Conservation (phyloP, 2,888 invertebrate species). For the Orchestes rusci region DNA sequence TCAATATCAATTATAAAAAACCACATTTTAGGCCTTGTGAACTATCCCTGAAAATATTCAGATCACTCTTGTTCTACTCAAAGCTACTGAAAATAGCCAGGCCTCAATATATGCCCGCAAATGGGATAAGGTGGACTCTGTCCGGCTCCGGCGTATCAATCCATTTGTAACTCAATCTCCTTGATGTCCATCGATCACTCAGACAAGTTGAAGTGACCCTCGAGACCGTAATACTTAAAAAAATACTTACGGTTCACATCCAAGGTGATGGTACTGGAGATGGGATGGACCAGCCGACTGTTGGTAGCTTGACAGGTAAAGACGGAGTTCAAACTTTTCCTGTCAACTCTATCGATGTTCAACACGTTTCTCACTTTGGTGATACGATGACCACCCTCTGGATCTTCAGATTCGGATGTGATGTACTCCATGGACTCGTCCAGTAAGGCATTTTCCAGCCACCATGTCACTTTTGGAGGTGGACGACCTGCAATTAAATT, state of each 20-base stretch:
- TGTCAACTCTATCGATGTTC: slow-evolving; percentile 58
- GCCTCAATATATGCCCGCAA: too few relatives aligned
- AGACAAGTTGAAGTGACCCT: too few relatives aligned
- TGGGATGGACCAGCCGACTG: slow-evolving; percentile 62
- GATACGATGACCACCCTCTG: slow-evolving; percentile 42
- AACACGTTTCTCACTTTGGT: slow-evolving; percentile 64
- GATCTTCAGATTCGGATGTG: background rate
- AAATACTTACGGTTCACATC: slow-evolving; percentile 65
- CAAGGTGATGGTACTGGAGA: slow-evolving; percentile 58
- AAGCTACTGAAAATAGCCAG: too few relatives aligned
- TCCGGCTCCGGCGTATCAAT: too few relatives aligned
- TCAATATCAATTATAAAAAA: too few relatives aligned
- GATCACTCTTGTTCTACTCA: too few relatives aligned
- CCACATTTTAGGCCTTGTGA: too few relatives aligned
- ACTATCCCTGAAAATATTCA: too few relatives aligned
- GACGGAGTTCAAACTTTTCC: slow-evolving; percentile 59
- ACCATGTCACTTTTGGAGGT: slow-evolving; percentile 68
- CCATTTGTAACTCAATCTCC: too few relatives aligned
- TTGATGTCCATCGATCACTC: too few relatives aligned
- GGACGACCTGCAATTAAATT: slow-evolving; percentile 55
- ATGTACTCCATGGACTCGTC: slow-evolving; percentile 62
- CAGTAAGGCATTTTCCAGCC: slow-evolving; percentile 65
- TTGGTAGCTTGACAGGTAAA: slow-evolving; percentile 69
- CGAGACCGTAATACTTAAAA: too few relatives aligned
- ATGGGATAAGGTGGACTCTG: too few relatives aligned